phyloP scores from a whole-genome alignment of 2,888 invertebrate genomes.

The Glaucopsyche alexis region DNA sequence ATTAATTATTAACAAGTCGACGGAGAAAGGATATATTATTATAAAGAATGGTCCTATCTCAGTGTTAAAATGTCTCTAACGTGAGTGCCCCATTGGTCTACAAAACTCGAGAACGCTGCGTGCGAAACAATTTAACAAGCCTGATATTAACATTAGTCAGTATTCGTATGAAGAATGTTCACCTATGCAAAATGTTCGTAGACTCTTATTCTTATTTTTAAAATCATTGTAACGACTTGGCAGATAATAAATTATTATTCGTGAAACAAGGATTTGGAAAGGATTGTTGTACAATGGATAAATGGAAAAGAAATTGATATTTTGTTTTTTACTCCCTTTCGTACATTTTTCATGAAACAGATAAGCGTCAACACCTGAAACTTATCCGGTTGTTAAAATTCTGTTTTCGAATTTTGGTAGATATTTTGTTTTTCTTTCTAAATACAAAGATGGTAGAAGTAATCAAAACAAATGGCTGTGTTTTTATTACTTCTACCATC shows the following conservation, averaged over 20 bases:
- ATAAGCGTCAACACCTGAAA: constrained; percentile 6
- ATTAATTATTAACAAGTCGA: no score
- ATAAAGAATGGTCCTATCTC: no score
- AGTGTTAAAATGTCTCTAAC: no score
- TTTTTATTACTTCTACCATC: no score
- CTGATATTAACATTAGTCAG: no score
- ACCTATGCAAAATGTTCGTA: not conserved
- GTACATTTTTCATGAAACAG: constrained; percentile 8
- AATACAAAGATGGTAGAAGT: no score
- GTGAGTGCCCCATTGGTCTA: no score
- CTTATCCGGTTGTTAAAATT: not conserved
- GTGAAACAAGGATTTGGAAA: constrained; percentile 14
- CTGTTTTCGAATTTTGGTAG: not conserved
- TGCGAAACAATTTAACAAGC: no score
- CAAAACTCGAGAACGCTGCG: no score
- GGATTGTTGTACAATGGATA: constrained; percentile 10
- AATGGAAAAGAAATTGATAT: constrained; percentile 15
- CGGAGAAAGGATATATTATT: no score
- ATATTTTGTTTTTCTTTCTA: not conserved
- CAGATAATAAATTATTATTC: constrained; percentile 24
- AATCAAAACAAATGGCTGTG: no score
- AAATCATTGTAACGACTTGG: not conserved
- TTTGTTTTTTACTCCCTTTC: not conserved
- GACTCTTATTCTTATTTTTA: not conserved
- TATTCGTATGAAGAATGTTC: not conserved